Conservation (phyloP, 2,113 vertebrate genomes). For the Albula glossodonta region DNA sequence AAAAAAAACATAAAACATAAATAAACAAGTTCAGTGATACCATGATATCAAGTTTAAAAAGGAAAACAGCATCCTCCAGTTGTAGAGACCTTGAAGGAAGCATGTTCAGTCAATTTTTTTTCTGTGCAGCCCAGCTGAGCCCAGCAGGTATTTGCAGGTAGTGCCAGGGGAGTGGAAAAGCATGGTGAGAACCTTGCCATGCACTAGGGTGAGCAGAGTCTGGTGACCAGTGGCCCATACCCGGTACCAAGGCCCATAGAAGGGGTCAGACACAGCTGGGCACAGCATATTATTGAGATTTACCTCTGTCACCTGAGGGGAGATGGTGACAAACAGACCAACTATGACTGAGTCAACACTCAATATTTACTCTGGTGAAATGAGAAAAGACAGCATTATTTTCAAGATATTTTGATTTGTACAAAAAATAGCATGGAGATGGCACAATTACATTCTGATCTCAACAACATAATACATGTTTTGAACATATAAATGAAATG, state of each 20-base stretch:
- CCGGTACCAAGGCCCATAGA: conserved; percentile 82
- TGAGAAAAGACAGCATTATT: not conserved
- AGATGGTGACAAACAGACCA: not conserved
- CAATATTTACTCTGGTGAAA: not conserved
- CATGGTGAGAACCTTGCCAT: conserved; percentile 76
- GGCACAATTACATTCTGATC: too few relatives aligned
- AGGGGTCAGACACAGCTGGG: conserved; percentile 82
- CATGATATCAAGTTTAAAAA: not conserved
- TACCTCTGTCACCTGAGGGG: conserved; percentile 76
- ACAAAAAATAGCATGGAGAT: too few relatives aligned
- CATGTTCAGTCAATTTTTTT: conserved; percentile 77
- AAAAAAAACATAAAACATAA: not conserved
- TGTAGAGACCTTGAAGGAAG: not conserved
- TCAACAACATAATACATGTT: too few relatives aligned
- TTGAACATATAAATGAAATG: too few relatives aligned
- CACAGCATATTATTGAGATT: conserved; percentile 88
- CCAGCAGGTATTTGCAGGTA: conserved; percentile 65
- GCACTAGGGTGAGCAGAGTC: conserved; percentile 78
- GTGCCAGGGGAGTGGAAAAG: conserved; percentile 65
- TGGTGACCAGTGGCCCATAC: conserved; percentile 83
- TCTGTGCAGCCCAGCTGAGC: conserved; percentile 65
- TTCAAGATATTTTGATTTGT: not conserved
- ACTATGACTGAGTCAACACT: not conserved
- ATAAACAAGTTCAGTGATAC: not conserved
- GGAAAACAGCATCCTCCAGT: too few relatives aligned